phyloP scores from a whole-genome alignment of 2,113 vertebrate species.

The Sardina pilchardus region DNA sequence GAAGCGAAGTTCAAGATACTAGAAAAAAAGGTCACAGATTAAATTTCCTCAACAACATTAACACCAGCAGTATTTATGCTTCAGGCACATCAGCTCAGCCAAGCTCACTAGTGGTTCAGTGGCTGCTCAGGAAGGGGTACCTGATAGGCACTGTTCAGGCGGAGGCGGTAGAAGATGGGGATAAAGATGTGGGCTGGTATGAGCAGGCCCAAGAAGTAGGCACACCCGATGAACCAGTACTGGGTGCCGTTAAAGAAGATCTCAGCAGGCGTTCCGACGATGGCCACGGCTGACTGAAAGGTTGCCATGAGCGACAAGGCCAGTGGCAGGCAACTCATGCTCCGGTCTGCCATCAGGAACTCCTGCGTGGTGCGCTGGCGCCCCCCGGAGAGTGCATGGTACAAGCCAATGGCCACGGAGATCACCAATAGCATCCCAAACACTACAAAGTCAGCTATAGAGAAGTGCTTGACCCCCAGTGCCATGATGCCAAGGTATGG shows the following conservation, averaged over 20 bases:
- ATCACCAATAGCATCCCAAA: slow-evolving; percentile 80
- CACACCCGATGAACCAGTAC: slow-evolving; percentile 95
- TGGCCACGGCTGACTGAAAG: slow-evolving; percentile 93
- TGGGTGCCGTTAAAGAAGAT: slow-evolving; percentile 86
- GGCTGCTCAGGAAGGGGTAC: slow-evolving; percentile 52
- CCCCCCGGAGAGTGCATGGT: slow-evolving; percentile 82
- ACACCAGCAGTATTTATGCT: neutral
- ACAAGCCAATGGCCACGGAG: slow-evolving; percentile 86
- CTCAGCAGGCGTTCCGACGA: slow-evolving; percentile 85
- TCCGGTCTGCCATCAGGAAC: slow-evolving; percentile 86
- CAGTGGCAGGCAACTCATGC: slow-evolving; percentile 85
- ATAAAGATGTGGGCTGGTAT: slow-evolving; percentile 91
- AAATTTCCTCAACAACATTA: neutral
- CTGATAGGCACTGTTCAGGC: slow-evolving; percentile 87
- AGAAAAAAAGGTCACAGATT: neutral
- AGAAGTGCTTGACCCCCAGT: slow-evolving; percentile 71
- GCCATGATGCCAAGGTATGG: slow-evolving; percentile 53
- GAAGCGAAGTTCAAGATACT: slow-evolving; percentile 96
- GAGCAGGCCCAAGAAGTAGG: slow-evolving; percentile 87
- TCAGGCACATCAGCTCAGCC: neutral
- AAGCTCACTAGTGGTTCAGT: neutral
- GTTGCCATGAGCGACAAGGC: slow-evolving; percentile 89
- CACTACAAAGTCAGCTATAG: slow-evolving; percentile 79
- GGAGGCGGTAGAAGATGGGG: slow-evolving; percentile 88
- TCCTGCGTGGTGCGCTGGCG: slow-evolving; percentile 84